Evolutionary conservation across 2,113 vertebrate species (phyloP).

Genomic region (Cranoglanis bouderius): DNA sequence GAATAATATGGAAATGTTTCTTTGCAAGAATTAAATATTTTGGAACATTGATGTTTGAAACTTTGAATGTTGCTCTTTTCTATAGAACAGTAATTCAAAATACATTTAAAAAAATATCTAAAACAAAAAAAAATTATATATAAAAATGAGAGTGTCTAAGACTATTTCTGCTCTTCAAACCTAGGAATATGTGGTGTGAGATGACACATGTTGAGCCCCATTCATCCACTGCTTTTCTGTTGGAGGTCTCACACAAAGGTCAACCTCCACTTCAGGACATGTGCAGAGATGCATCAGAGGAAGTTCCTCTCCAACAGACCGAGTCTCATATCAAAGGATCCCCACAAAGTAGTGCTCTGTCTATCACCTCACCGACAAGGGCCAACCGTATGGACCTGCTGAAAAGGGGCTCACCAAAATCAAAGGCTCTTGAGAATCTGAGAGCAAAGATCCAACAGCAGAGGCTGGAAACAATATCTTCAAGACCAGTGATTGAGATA

Average conservation of each 20-base stretch:
- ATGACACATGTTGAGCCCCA: background rate
- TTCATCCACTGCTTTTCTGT: background rate
- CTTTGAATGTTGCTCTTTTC: background rate
- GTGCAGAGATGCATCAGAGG: background rate
- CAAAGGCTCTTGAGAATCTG: conserved; percentile 16
- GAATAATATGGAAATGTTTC: no score
- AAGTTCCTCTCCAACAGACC: background rate
- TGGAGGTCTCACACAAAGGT: background rate
- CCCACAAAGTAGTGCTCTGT: conserved; percentile 28
- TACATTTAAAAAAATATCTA: background rate
- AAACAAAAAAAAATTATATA: background rate
- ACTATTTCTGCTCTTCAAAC: background rate
- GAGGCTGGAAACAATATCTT: background rate
- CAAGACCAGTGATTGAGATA: background rate
- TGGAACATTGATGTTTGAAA: background rate
- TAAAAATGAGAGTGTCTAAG: background rate
- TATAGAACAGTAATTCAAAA: background rate
- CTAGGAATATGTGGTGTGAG: background rate
- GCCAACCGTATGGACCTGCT: conserved; percentile 23
- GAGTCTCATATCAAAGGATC: conserved; percentile 2
- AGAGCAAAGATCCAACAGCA: conserved; percentile 39
- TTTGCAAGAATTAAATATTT: background rate
- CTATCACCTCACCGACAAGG: background rate
- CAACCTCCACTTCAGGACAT: background rate
- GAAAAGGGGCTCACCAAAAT: conserved; percentile 25